Evolutionary conservation across 1,140 invertebrate species (phyloP).

Genomic region (Neomicropteryx cornuta): DNA sequence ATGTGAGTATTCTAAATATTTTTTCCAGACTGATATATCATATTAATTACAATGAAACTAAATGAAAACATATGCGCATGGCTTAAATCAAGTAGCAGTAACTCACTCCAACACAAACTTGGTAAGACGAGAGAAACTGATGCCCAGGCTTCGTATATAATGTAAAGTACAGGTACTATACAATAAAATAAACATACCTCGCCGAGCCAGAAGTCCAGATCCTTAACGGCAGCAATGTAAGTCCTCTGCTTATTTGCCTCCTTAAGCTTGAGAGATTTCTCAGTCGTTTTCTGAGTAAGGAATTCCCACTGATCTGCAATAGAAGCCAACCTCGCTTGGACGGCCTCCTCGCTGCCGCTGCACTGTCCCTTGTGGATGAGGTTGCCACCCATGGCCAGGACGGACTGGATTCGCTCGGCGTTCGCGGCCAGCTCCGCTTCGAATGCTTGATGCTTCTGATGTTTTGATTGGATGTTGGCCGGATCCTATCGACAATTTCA

Average conservation of each 20-base stretch:
- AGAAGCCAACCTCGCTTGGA: constrained; percentile 77
- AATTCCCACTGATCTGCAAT: constrained; percentile 99
- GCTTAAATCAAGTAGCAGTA: no score
- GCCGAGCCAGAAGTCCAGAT: constrained; percentile 99
- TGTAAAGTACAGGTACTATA: neutral
- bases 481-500: constrained; percentile 55
- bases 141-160: no score
- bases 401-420: constrained; percentile 91
- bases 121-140: no score
- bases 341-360: constrained; percentile 85
- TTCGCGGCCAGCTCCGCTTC: constrained; percentile 98
- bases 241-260: constrained; percentile 98
- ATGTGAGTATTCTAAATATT: no score
- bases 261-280: constrained; percentile 96
- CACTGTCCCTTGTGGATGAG: constrained; percentile 88
- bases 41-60: no score
- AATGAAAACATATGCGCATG: no score
- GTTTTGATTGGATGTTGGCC: constrained; percentile 88
- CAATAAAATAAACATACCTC: constrained; percentile 42
- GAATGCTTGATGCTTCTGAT: constrained; percentile 99
- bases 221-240: constrained; percentile 98
- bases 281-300: constrained; percentile 93
- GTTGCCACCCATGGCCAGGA: constrained; percentile 93
- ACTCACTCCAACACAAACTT: no score
- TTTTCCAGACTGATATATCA: no score